phyloP scores from a whole-genome alignment of 1,140 invertebrate species.

The Chymomyza costata region DNA sequence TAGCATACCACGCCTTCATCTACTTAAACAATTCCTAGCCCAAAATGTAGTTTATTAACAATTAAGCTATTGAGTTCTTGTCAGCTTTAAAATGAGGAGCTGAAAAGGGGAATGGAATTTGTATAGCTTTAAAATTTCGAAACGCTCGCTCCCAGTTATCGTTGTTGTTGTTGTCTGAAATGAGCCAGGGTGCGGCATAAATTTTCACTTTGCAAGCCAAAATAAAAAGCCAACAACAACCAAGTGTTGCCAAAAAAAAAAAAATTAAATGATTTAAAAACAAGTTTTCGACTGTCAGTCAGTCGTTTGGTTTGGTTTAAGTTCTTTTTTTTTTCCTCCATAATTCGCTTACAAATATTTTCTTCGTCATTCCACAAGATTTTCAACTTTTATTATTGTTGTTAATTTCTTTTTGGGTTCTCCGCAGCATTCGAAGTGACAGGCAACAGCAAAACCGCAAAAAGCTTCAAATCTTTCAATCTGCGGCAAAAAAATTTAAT shows the following conservation, averaged over 20 bases:
- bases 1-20: no score
- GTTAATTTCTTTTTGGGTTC: constrained; percentile 53
- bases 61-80: no score
- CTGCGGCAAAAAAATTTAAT: no score
- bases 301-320: neutral
- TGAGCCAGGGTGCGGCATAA: neutral
- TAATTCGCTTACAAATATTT: constrained; percentile 4
- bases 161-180: neutral
- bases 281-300: constrained; percentile 5
- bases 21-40: no score
- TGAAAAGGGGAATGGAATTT: neutral
- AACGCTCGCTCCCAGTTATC: constrained; percentile 5
- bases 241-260: constrained; percentile 12
- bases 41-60: no score
- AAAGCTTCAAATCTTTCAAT: no score
- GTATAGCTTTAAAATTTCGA: neutral
- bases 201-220: constrained; percentile 9
- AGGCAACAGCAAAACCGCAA: no score
- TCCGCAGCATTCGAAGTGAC: neutral
- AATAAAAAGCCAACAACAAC: constrained; percentile 2
- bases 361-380: constrained; percentile 39
- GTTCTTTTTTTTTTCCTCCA: neutral
- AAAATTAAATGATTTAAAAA: constrained; percentile 10
- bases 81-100: neutral
- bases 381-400: constrained; percentile 58